A percentile compares a stretch with the other conserved stretches of the same genome.
Evolutionary conservation across 1,140 invertebrate genomes (phyloP).

Genomic region (Solenopsis invicta): DNA sequence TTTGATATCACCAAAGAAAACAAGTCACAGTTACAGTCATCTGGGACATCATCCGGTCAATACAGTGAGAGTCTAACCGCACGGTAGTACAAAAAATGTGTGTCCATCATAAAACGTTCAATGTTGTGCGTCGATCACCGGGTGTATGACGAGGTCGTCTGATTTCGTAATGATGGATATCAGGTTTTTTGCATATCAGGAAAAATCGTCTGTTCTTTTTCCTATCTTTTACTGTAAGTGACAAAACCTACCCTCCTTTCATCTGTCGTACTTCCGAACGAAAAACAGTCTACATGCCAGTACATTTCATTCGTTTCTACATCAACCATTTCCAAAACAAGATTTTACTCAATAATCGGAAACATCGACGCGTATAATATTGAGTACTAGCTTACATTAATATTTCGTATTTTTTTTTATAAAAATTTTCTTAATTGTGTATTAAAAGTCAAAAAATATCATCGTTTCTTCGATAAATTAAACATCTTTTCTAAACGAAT

Average conservation of each 20-base stretch:
- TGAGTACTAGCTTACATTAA: background rate
- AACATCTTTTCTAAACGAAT: background rate
- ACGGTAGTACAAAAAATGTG: slow-evolving; percentile 76
- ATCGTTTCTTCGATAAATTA: background rate
- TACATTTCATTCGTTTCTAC: slow-evolving; percentile 49
- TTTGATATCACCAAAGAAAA: slow-evolving; percentile 77
- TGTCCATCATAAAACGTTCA: slow-evolving; percentile 79
- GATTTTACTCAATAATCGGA: slow-evolving; percentile 54
- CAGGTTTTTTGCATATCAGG: slow-evolving; percentile 42
- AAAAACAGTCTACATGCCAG: slow-evolving; percentile 58
- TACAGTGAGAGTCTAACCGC: slow-evolving; percentile 78
- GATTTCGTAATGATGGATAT: slow-evolving; percentile 63
- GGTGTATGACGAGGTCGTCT: slow-evolving; percentile 60
- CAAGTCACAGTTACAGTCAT: slow-evolving; percentile 84
- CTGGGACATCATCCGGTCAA: slow-evolving; percentile 78
- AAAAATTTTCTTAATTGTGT: background rate
- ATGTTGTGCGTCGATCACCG: slow-evolving; percentile 73
- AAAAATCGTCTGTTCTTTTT: slow-evolving; percentile 59
- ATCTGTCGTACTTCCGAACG: slow-evolving; percentile 25
- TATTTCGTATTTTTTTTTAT: background rate
- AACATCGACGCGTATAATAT: background rate
- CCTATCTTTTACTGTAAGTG: background rate
- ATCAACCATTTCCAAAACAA: slow-evolving; percentile 70
- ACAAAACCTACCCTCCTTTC: slow-evolving; percentile 13
- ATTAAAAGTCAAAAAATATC: slow-evolving; percentile 8